Evolutionary conservation across 2,113 vertebrate genomes (phyloP).

Genomic region (Brachyhypopomus gauderio): DNA sequence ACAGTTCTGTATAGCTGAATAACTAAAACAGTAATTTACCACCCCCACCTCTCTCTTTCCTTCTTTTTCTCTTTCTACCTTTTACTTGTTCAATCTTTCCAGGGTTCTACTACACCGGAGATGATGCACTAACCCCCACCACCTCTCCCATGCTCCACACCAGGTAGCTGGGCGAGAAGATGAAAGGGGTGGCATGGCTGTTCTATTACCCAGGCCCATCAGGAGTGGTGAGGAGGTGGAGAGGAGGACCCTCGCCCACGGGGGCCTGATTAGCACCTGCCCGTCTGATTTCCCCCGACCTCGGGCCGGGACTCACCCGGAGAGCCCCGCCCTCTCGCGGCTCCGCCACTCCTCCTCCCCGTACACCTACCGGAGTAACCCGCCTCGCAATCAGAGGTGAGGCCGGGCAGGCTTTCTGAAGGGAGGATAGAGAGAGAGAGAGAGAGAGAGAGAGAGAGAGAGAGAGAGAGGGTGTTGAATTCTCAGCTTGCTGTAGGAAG

Average conservation of each 20-base stretch:
- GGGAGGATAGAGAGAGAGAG: not conserved
- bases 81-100: no score
- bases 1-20: not conserved
- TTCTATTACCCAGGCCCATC: constrained; percentile 35
- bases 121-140: not conserved
- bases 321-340: constrained; percentile 2
- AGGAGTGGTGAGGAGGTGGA: constrained; percentile 9
- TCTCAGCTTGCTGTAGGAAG: constrained; percentile 29
- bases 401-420: constrained; percentile 29
- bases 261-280: constrained; percentile 29
- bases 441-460: not conserved
- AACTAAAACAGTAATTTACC: not conserved
- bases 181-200: constrained; percentile 5
- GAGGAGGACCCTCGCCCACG: no score
- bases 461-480: not conserved
- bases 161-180: constrained; percentile 18
- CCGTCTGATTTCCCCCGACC: constrained; percentile 34
- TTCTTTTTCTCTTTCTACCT: no score
- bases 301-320: constrained; percentile 19
- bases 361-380: constrained; percentile 6
- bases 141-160: not conserved
- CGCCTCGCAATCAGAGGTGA: constrained; percentile 36
- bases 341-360: not conserved
- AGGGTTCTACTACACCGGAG: not conserved
- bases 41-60: not conserved